Evolutionary conservation across 2,113 vertebrate species (phyloP), one percentile per base, ranked within the genome.

Genomic region (Periophthalmodon schlosseri): DNA sequence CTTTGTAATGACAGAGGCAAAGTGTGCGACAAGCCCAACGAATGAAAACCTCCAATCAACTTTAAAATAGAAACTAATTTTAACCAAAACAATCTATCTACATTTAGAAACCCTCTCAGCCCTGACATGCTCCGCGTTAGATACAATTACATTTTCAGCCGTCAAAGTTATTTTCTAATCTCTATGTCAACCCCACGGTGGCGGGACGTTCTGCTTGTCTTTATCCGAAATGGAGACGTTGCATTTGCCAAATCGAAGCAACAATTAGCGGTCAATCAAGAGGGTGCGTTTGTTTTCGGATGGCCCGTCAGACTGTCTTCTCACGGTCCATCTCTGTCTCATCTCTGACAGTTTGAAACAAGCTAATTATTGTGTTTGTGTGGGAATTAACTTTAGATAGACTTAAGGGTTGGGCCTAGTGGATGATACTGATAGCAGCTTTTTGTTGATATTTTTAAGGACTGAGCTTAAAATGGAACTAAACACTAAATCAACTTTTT

Each of bases 211-310:
- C 34, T n/a, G 63, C 63, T 65, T 2, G 63, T 65, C 63, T 65
- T 65, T 44, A 65, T 65, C 63, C n/a, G 16, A 65, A 65, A 65
- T 39, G 63, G 61, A 44, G 63, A 39, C 36, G 34, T 12, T 39
- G 34, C 36, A 44, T 65, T 65, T 65, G 33, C 14, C 18, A 39
- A 39, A 65, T n/a, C 10, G 33, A 65, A 65, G 63, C 36, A 21
- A 39, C 63, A 65, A 65, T 65, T 65, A 65, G 16, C 18, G 34
- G 63, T 65, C 63, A 65, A 65, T 65, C 63, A 65, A 5, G n/a
- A 5, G 10, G 18, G 18, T n/a, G 63, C 14, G 16, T 11, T n/a
- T 65, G 63, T 44, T n/a, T 65, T 65, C 12, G 10, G 57, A 60
- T 60, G 21, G 12, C 13, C 24, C 57, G 4, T 60, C 61, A 36